phyloP scores from a whole-genome alignment of 2,113 vertebrate species.

The Thomomys bottae region DNA sequence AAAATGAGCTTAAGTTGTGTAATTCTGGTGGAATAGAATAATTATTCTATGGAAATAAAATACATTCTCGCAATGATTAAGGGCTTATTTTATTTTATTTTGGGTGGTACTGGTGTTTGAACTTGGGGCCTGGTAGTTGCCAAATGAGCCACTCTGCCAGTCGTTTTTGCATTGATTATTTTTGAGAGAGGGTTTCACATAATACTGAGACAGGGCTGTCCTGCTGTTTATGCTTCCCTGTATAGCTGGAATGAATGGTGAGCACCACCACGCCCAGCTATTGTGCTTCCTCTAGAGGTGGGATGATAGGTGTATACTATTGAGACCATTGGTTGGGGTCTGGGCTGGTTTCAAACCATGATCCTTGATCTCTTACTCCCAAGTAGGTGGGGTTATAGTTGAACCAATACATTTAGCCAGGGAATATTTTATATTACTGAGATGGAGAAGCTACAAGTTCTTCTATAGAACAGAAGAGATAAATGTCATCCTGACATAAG shows the following conservation, averaged over 20 bases:
- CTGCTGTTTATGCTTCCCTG: too few relatives aligned
- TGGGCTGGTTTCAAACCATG: too few relatives aligned
- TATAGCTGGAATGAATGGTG: too few relatives aligned
- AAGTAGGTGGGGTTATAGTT: too few relatives aligned
- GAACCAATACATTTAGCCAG: neutral
- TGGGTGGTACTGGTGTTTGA: neutral
- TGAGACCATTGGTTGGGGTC: too few relatives aligned
- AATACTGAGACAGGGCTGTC: too few relatives aligned
- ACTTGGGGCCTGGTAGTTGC: neutral
- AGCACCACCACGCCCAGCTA: too few relatives aligned
- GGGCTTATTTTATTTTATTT: neutral
- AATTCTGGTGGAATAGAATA: neutral
- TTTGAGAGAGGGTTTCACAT: too few relatives aligned
- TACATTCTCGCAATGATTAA: neutral
- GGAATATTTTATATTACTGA: neutral
- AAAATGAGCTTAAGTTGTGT: neutral
- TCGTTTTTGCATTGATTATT: too few relatives aligned
- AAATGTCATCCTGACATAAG: neutral
- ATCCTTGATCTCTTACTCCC: too few relatives aligned
- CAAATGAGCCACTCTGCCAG: neutral
- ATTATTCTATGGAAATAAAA: neutral
- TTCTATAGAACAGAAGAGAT: neutral
- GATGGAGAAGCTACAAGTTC: neutral
- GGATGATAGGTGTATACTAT: too few relatives aligned
- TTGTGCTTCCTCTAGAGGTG: too few relatives aligned